Evolutionary conservation across 2,888 invertebrate genomes (phyloP).

Genomic region (Trichogramma dendrolimi): DNA sequence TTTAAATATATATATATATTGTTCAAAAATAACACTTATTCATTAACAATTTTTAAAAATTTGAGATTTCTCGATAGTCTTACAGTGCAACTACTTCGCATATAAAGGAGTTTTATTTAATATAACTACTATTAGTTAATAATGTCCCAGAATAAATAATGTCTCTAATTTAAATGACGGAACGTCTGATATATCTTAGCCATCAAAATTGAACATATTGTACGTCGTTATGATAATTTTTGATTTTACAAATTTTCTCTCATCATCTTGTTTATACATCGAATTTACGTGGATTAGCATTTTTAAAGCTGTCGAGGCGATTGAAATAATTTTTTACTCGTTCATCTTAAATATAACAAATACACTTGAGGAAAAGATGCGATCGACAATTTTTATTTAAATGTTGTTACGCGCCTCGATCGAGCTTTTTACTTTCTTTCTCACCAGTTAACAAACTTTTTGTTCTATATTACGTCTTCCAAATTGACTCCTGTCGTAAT

Average conservation of each 20-base stretch:
- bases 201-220: neutral
- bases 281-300: slow-evolving; percentile 10
- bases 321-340: neutral
- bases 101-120: slow-evolving; percentile 13
- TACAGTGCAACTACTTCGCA: neutral
- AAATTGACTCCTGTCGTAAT: neutral
- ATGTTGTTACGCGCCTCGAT: slow-evolving; percentile 20
- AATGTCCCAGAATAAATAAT: neutral
- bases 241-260: neutral
- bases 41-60: slow-evolving; percentile 19
- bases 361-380: neutral
- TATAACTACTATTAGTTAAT: neutral
- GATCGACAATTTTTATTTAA: slow-evolving; percentile 6
- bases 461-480: neutral
- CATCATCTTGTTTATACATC: neutral
- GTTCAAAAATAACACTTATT: slow-evolving; percentile 20
- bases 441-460: neutral
- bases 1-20: neutral
- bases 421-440: neutral
- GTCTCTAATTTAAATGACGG: slow-evolving; percentile 2
- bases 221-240: slow-evolving; percentile 4
- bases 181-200: neutral
- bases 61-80: slow-evolving; percentile 6
- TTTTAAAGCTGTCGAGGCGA: slow-evolving; percentile 1
- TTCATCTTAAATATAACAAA: neutral